These are phyloP conservation scores for Cheilosia variabilis DNA, from an alignment of 2,888 invertebrate species.

Conservation along the genomic window DNA sequence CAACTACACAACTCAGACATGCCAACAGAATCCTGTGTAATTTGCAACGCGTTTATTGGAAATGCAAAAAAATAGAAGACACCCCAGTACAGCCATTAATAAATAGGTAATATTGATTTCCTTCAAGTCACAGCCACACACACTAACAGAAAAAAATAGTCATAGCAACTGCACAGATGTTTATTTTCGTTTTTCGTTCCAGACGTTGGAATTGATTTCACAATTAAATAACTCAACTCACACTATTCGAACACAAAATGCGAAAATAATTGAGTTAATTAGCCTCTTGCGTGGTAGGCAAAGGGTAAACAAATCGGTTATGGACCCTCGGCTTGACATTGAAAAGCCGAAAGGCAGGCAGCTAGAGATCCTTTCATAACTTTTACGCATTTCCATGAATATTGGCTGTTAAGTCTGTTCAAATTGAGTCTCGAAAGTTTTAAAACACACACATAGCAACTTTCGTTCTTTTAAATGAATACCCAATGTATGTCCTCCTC, in stretches of 20 bases:
- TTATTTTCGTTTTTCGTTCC: slow-evolving; percentile 1
- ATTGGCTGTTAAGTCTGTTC: too few species aligned
- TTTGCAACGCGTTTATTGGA: neutral
- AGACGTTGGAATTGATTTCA: slow-evolving; percentile 42
- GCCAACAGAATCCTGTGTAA: too few species aligned
- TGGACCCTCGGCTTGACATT: too few species aligned
- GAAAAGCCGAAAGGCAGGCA: too few species aligned
- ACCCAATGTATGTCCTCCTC: neutral
- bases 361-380: too few species aligned
- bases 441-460: too few species aligned
- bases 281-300: neutral
- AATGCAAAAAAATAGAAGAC: neutral
- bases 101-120: slow-evolving; percentile 28
- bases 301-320: neutral
- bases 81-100: slow-evolving; percentile 1
- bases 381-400: neutral
- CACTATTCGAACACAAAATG: neutral
- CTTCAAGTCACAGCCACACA: neutral
- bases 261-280: slow-evolving; percentile 26
- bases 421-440: neutral
- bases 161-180: slow-evolving; percentile 14
- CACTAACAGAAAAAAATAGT: neutral
- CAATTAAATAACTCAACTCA: slow-evolving; percentile 29
- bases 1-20: too few species aligned
- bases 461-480: too few species aligned